A percentile compares a stretch with the other conserved stretches of the same genome.
Conservation (phyloP, 1,140 invertebrate genomes). For the Halictus rubicundus region DNA sequence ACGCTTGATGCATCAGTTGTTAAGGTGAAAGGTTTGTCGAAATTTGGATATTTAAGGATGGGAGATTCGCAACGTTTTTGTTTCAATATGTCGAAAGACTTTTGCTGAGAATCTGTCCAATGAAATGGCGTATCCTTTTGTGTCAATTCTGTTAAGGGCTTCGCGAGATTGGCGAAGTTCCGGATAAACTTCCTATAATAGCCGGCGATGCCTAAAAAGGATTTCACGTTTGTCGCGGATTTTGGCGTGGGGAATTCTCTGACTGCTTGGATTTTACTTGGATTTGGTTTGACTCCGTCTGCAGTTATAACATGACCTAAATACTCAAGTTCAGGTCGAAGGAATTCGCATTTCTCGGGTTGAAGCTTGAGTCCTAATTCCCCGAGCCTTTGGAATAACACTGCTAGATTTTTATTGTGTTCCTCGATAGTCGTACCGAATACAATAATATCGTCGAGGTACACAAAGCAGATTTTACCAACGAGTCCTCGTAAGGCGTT, state of each 20-base stretch:
- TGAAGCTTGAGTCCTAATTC: constrained; percentile 11
- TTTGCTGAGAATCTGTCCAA: neutral
- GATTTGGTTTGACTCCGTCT: neutral
- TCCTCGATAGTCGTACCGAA: neutral
- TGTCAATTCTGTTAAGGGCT: neutral
- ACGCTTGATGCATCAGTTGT: neutral
- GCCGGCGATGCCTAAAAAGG: no score
- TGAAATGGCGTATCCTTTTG: neutral
- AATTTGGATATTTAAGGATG: neutral
- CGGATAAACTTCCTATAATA: neutral
- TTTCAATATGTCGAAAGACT: neutral
- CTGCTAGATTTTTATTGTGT: neutral
- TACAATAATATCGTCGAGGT: no score
- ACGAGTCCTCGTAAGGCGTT: no score
- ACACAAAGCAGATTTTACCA: no score
- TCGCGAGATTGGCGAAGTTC: neutral
- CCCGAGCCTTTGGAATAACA: constrained; percentile 19
- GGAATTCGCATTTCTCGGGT: neutral
- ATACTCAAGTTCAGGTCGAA: constrained; percentile 4
- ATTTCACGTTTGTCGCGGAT: no score
- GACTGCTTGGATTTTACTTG: neutral
- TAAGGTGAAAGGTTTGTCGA: neutral
- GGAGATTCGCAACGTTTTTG: neutral
- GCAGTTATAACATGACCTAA: constrained; percentile 1
- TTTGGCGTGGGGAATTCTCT: neutral